A percentile compares a stretch with the other conserved stretches of the same genome.
Conservation (phyloP, 2,888 invertebrate genomes). For the Parnassius glacialis region DNA sequence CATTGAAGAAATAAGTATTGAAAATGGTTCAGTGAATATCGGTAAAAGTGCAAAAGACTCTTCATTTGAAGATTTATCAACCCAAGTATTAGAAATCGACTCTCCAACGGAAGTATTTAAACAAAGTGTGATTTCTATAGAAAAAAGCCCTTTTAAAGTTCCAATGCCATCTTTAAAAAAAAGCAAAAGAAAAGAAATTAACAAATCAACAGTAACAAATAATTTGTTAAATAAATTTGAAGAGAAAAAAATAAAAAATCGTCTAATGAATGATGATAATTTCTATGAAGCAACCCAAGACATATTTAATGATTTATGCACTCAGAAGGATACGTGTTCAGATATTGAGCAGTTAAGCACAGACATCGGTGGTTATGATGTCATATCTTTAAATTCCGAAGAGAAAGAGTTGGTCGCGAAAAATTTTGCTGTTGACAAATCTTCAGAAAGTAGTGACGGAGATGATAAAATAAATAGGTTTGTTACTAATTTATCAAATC, state of each 20-base stretch:
- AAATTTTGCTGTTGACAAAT: conserved; percentile 21
- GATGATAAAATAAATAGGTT: conserved; percentile 40
- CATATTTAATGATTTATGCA: conserved; percentile 56
- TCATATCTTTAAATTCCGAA: background rate
- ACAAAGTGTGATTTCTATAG: background rate
- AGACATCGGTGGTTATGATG: conserved; percentile 9
- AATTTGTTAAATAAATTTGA: conserved; percentile 11
- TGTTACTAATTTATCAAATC: conserved; percentile 41
- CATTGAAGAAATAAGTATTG: conserved; percentile 32
- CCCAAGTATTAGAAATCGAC: conserved; percentile 49
- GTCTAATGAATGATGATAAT: conserved; percentile 39
- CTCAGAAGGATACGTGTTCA: conserved; percentile 45
- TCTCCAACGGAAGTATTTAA: conserved; percentile 26
- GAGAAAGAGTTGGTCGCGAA: conserved; percentile 18
- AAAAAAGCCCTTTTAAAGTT: conserved; percentile 54
- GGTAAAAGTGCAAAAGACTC: background rate
- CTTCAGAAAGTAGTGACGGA: conserved; percentile 32
- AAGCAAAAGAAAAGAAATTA: conserved; percentile 47
- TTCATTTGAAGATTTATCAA: conserved; percentile 47
- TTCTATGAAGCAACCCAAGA: conserved; percentile 69
- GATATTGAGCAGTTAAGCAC: conserved; percentile 21
- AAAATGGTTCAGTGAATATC: conserved; percentile 28
- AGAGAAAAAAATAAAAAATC: conserved; percentile 21
- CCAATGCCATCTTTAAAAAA: conserved; percentile 53
- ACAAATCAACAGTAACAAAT: background rate